Evolutionary conservation across 2,888 invertebrate genomes (phyloP).

Genomic region (Nomada ruficornis): DNA sequence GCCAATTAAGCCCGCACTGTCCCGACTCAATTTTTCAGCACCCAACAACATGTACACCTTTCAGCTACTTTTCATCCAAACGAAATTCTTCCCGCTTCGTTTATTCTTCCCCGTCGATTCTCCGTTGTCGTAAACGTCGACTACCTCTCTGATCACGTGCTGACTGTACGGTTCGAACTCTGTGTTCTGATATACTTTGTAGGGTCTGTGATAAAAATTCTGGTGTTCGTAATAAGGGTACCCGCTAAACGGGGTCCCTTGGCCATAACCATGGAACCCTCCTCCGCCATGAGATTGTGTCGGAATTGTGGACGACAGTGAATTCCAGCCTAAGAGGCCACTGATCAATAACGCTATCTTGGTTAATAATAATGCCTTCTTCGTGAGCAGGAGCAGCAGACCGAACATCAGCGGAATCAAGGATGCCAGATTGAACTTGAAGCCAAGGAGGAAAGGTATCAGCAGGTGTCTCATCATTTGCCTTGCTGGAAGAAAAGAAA

Average conservation of each 20-base stretch:
- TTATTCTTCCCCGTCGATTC: conserved; percentile 53
- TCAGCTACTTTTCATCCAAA: conserved; percentile 74
- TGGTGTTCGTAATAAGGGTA: conserved; percentile 68
- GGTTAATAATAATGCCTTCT: conserved; percentile 91
- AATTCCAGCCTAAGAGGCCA: conserved; percentile 87
- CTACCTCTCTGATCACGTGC: conserved; percentile 80
- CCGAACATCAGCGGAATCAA: conserved; percentile 91
- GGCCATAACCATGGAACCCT: conserved; percentile 53
- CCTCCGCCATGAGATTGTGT: conserved; percentile 8
- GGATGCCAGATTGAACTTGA: conserved; percentile 92
- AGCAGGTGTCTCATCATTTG: conserved; percentile 89
- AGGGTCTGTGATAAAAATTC: conserved; percentile 70
- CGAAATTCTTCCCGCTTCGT: conserved; percentile 76
- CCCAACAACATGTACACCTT: too few species aligned
- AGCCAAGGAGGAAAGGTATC: conserved; percentile 91
- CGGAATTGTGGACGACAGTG: conserved; percentile 76
- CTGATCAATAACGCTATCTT: conserved; percentile 90
- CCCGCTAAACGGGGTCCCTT: conserved; percentile 52
- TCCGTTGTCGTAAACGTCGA: conserved; percentile 79
- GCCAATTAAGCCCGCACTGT: too few species aligned
- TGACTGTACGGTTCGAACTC: conserved; percentile 71
- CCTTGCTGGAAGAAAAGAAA: conserved; percentile 87
- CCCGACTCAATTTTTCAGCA: too few species aligned
- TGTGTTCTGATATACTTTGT: conserved; percentile 54
- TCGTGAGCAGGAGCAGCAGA: conserved; percentile 89